These are phyloP conservation scores for Chelonus insularis DNA, from an alignment of 1,140 invertebrate genomes.

Conservation along the genomic window DNA sequence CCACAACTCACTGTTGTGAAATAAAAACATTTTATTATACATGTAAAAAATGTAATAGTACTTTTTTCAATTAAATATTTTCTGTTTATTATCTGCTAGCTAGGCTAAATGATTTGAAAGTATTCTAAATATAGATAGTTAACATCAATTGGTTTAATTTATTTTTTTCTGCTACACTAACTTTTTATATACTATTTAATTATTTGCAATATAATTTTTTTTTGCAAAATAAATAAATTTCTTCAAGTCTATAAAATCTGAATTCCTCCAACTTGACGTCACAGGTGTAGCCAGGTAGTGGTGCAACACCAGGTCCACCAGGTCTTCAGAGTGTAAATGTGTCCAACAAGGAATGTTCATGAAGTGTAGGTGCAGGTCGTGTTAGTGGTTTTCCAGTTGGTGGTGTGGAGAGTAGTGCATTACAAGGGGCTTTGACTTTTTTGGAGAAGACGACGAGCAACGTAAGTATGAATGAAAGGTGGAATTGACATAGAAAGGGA, in stretches of 20 bases:
- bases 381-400: slow-evolving; percentile 45
- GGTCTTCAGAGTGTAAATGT: slow-evolving; percentile 52
- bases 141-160: too few species aligned
- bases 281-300: slow-evolving; percentile 51
- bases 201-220: too few species aligned
- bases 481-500: slow-evolving; percentile 66
- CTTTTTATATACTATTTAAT: too few species aligned
- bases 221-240: too few species aligned
- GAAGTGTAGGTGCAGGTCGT: slow-evolving; percentile 36
- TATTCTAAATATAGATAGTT: too few species aligned
- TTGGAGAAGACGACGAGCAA: slow-evolving; percentile 75
- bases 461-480: slow-evolving; percentile 69
- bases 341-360: slow-evolving; percentile 56
- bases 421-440: slow-evolving; percentile 70
- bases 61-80: too few species aligned
- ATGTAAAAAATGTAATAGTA: neutral
- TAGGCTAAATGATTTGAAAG: too few species aligned
- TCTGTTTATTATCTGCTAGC: too few species aligned
- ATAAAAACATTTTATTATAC: neutral
- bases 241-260: neutral
- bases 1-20: too few species aligned
- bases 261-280: slow-evolving; percentile 34
- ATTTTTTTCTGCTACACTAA: too few species aligned
- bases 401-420: slow-evolving; percentile 51
- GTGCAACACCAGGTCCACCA: slow-evolving; percentile 39